Evolutionary conservation across 2,797 vertebrate species (phyloP), one percentile per base, ranked within the genome.

Genomic region (Chaetodon trifasciatus): DNA sequence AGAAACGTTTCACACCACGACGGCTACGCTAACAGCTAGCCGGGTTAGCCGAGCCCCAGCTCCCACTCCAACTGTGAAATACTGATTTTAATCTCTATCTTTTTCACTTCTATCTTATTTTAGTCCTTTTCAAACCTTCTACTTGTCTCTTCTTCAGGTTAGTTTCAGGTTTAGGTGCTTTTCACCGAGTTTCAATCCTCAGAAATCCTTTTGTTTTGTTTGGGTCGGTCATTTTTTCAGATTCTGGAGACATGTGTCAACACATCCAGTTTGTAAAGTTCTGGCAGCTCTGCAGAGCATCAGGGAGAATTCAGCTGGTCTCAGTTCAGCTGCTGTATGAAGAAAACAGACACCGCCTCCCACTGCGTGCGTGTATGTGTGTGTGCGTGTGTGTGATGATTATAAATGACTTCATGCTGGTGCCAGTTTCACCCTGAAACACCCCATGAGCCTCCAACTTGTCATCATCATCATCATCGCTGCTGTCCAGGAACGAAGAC

Each of bases 311-410:
- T 58, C 68, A 66, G 63, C 49, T 19, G 47, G n/a, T 62, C 53
- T 28, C 16, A 23, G 35, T 71, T 79, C 50, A 57, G 53, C 56
- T 71, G 9, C 52, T 61, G 49, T 46, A 82, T 80, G 78, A 56
- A 57, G 66, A 84, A 86, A 89, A 76, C 81, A 86, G 85, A 80
- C 58, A 19, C 10, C 62, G 12, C 49, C 83, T 65, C 64, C 52
- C 49, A 39, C 24, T 50, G 8, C 17, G n/a, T 13, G 52, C 6
- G 9, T 55, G 49, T 52, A 21, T 21, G 15, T 32, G 56, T 47
- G 42, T 56, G 49, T 40, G 71, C 53, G 61, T 63, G 73, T 44
- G 53, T 52, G 44, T 52, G 8, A 79, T 60, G 40, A n/a, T 86
- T 70, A 86, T 79, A 55, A 86, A 85, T 62, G 44, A 65, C 61